Base-by-base conservation (phyloP, 1,140 invertebrate species). In the Pseudoatta argentina region DNA sequence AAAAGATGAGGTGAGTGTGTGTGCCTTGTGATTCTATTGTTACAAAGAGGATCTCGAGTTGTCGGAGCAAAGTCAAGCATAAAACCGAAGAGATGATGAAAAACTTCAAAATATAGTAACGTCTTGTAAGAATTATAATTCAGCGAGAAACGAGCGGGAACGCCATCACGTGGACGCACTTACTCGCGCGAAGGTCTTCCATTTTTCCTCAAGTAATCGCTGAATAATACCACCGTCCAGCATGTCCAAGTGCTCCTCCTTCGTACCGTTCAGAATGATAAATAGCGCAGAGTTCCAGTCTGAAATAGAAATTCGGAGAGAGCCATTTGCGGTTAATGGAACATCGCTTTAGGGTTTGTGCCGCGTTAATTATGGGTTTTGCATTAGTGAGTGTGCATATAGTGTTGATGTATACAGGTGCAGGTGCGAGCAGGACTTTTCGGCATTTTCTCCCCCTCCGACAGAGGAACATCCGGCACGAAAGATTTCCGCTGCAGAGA, bases 241-340 rank as follows among this genome's bases (percentile, higher is more conserved):
- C 99, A 99, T 99, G 93, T 99, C 98, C 94, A 99, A 96, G 97
- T 99, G 99, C 91, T 99, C 99, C 91, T 99, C 98, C 94, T 99
- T 99, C 30, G 98, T 98, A 85, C 99, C 99, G 93, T 99, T 99
- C 53, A 99, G 96, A 91, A 99, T 99, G 85, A 99, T 99, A 95
- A 99, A 99, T 34, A 99, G 95, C 1, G 99, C 99, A 0, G 99
- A 99, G 95, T 99, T 99, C 98, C 98, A 99, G 96, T 99, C 99
- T 99, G 96, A 92, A 94, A 92, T 91, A 91, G 86, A 90, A 93
- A 93, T 92, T 91, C 91, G 91, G 90, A 82, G 86, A 82, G 89
- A 85, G 85, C 86, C 77, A 88, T 91, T 90, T 88, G 81, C 72
- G 82, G 88, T 90, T 90, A 90, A 91, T 91, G 89, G 87, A 90